phyloP scores from a whole-genome alignment of 2,113 vertebrate species.

The Agelaius phoeniceus region DNA sequence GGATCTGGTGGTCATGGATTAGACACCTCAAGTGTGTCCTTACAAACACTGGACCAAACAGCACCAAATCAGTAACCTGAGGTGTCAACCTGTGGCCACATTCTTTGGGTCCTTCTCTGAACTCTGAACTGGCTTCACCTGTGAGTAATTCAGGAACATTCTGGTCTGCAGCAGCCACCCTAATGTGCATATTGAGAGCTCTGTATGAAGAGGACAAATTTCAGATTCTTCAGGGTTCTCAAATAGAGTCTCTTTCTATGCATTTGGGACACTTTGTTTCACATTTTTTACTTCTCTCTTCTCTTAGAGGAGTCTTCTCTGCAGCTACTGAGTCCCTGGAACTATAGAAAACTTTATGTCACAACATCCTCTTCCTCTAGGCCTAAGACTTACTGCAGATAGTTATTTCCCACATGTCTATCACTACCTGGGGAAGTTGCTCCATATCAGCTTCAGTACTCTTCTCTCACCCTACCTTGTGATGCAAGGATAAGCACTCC shows the following conservation, averaged over 20 bases:
- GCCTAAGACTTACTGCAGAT: neutral
- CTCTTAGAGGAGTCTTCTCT: neutral
- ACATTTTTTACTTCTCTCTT: neutral
- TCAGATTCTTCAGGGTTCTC: neutral
- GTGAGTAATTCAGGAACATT: neutral
- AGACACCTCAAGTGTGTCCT: neutral
- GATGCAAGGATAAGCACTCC: neutral
- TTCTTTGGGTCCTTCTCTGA: neutral
- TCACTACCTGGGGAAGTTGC: neutral
- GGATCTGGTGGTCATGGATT: rapidly evolving
- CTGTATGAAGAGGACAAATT: neutral
- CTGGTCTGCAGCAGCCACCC: neutral
- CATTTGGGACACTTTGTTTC: neutral
- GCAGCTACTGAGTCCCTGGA: neutral
- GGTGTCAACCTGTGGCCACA: neutral
- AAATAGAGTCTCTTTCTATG: neutral
- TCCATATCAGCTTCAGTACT: neutral
- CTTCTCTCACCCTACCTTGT: neutral
- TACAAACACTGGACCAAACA: rapidly evolving
- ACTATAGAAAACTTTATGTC: neutral
- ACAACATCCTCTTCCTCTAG: neutral
- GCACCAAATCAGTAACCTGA: neutral
- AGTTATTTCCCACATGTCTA: neutral
- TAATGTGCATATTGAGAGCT: neutral
- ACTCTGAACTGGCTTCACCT: neutral